phyloP scores from a whole-genome alignment of 2,888 invertebrate species.

The Drosophila fungiperda region DNA sequence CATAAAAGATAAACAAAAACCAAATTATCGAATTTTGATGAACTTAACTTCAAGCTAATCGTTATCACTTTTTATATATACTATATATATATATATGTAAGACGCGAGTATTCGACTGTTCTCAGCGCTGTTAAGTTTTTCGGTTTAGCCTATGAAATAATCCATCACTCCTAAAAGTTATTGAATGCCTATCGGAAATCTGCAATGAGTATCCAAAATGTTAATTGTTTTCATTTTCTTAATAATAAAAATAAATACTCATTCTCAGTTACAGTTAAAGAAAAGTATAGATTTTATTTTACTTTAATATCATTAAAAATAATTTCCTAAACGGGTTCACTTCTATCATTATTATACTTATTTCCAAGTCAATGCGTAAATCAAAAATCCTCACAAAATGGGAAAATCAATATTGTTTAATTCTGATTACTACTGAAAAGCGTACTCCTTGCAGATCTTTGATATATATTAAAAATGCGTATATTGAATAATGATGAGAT shows the following conservation, averaged over 20 bases:
- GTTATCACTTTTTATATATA: slow-evolving; percentile 29
- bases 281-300: background rate
- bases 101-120: slow-evolving; percentile 24
- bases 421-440: background rate
- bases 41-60: slow-evolving; percentile 40
- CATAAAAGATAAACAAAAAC: background rate
- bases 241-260: background rate
- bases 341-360: background rate
- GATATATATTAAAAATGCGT: background rate
- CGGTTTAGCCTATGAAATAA: slow-evolving; percentile 8
- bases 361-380: background rate
- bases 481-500: slow-evolving; percentile 5
- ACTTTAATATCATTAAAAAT: background rate
- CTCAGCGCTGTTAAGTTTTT: slow-evolving; percentile 30
- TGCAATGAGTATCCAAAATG: background rate
- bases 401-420: background rate
- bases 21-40: slow-evolving; percentile 38
- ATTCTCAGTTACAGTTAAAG: no score
- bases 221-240: background rate
- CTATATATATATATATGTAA: slow-evolving; percentile 14
- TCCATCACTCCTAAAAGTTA: slow-evolving; percentile 13
- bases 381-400: background rate
- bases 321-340: no score
- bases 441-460: slow-evolving; percentile 7
- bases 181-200: background rate